phyloP scores from a whole-genome alignment of 1,140 invertebrate species.

The Heliconius himera region DNA sequence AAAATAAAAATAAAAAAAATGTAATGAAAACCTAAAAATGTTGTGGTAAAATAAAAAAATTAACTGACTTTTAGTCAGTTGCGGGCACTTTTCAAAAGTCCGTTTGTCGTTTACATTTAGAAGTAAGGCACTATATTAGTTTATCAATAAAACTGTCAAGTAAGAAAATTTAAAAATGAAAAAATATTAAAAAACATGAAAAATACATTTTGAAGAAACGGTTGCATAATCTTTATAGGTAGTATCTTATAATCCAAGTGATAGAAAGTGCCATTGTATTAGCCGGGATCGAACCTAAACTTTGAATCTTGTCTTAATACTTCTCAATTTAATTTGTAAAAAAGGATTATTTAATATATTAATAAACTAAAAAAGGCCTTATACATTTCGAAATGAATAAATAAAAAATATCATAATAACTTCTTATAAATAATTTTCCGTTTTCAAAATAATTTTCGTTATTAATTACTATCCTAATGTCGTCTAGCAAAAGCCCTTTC shows the following conservation, averaged over 20 bases:
- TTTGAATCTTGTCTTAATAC: not conserved
- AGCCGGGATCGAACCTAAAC: not conserved
- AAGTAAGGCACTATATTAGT: not conserved
- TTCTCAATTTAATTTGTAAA: not conserved
- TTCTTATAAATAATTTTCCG: too few relatives aligned
- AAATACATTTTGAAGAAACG: not conserved
- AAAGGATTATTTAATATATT: not conserved
- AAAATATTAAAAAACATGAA: not conserved
- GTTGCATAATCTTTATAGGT: too few relatives aligned
- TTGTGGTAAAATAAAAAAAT: too few relatives aligned
- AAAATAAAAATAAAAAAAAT: not conserved
- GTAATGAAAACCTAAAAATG: not conserved
- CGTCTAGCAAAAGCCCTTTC: conserved; percentile 94
- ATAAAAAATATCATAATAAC: too few relatives aligned
- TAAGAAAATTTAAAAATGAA: not conserved
- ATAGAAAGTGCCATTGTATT: not conserved
- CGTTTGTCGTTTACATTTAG: not conserved
- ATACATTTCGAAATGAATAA: too few relatives aligned
- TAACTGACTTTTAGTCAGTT: too few relatives aligned
- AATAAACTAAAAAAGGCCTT: not conserved
- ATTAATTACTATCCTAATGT: too few relatives aligned
- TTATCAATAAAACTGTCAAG: not conserved
- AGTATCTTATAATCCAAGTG: not conserved
- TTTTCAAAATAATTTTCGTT: too few relatives aligned
- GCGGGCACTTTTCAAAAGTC: not conserved